These are phyloP conservation scores for Ciconia boyciana DNA, from an alignment of 2,113 vertebrate species.

Conservation along the genomic window DNA sequence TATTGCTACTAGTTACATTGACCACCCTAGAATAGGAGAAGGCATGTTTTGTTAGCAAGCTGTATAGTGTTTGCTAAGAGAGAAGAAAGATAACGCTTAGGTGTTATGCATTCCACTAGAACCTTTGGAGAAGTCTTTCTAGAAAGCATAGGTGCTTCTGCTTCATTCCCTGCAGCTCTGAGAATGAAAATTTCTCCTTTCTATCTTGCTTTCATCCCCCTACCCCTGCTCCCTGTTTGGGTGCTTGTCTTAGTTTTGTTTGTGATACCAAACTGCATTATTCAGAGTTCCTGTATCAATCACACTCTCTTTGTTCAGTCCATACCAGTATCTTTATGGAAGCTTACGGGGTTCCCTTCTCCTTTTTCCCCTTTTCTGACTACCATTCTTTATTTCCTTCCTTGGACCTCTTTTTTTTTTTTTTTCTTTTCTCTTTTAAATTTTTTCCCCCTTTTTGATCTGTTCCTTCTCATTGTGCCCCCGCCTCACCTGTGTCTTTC, in stretches of 20 bases:
- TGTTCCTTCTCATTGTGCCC: not conserved
- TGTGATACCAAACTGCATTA: not conserved
- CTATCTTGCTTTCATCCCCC: fast-evolving
- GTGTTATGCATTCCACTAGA: not conserved
- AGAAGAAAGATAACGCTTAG: not conserved
- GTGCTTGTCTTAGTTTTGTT: not conserved
- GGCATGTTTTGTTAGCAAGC: not conserved
- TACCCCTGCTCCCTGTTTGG: not conserved
- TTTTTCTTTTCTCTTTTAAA: too few species aligned
- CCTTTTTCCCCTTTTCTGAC: not conserved
- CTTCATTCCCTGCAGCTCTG: not conserved
- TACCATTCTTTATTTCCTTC: not conserved
- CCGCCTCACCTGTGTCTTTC: not conserved
- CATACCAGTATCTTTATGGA: not conserved
- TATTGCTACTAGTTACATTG: not conserved
- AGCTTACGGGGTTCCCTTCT: not conserved
- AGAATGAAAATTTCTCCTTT: not conserved
- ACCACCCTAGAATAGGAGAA: not conserved
- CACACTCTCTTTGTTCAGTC: not conserved
- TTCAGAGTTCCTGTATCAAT: not conserved
- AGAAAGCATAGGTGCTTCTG: not conserved
- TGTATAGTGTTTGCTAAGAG: not conserved
- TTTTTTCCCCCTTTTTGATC: not conserved
- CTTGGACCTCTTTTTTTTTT: not conserved
- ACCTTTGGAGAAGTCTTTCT: not conserved